Evolutionary conservation across 2,797 vertebrate genomes (phyloP), one percentile per base, ranked within the genome.

Genomic region (Simalia tracyae): DNA sequence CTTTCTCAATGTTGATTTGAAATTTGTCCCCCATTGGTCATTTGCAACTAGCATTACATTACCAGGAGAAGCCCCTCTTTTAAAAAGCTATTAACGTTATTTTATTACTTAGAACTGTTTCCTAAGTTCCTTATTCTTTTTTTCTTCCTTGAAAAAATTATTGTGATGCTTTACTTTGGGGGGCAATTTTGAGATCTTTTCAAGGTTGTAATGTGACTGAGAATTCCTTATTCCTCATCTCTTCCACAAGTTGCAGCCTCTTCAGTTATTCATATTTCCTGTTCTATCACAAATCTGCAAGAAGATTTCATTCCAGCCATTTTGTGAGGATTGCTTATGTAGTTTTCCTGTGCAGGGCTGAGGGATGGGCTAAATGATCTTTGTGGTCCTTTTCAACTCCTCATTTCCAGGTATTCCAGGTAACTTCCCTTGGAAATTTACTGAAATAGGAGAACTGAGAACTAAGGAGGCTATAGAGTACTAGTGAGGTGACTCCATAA

Each of bases 1-100:
- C 28, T 56, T 76, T 28, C 57, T 1, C 60, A 88, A 26, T 81
- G 90, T 89, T 94, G 89, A 93, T 91, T 57, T 89, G 68, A 61
- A 85, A 86, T 84, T 42, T 50, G 36, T 57, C 46, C 31, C 94
- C 81, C 57, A 91, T 91, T 93, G 93, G 63, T 54, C 81, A 17
- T 89, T 36, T 68, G 88, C 81, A 59, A 56, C 57, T 56, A 72
- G 36, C 84, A 72, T 89, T 89, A 86, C 84, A 31, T 26, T 60
- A 42, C 31, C 54, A 68, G 57, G 19, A 68, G 88, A 54, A 85
- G 61, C 60, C 5, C n/a, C 24, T 54, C 42, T 84, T 54, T 81
- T 42, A 81, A 54, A 88, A 61, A 14, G 10, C 61, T 42, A 87
- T 56, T 87, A 59, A 28, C 59, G 15, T 9, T 90, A 66, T 86